phyloP scores from a whole-genome alignment of 2,888 invertebrate species.

The Amblyjoppa fuscipennis region DNA sequence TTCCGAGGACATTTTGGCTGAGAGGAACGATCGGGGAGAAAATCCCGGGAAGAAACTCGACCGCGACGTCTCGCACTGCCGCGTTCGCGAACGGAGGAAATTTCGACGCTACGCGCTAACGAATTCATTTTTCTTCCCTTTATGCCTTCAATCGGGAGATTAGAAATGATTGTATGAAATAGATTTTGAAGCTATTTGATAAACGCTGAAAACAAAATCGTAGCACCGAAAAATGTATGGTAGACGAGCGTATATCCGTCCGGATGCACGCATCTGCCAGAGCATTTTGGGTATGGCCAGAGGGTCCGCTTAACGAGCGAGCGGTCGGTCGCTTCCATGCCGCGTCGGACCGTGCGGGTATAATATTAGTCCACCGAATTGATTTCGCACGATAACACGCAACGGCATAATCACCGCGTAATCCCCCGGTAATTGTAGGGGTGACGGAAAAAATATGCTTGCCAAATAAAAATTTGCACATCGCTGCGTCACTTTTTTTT shows the following conservation, averaged over 20 bases:
- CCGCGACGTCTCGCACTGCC: background rate
- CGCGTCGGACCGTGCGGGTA: slow-evolving; percentile 16
- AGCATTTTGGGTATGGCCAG: slow-evolving; percentile 36
- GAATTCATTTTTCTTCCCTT: background rate
- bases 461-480: slow-evolving; percentile 19
- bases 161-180: background rate
- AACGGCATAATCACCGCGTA: slow-evolving; percentile 24
- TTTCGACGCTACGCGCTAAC: background rate
- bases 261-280: slow-evolving; percentile 6
- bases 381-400: slow-evolving; percentile 64
- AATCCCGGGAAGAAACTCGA: background rate
- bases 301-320: slow-evolving; percentile 39
- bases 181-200: background rate
- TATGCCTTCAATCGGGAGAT: background rate
- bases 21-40: background rate
- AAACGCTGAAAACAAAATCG: background rate
- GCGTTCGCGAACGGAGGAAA: background rate
- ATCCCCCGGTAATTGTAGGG: slow-evolving; percentile 32
- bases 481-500: background rate
- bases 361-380: slow-evolving; percentile 56
- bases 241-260: background rate
- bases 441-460: slow-evolving; percentile 18
- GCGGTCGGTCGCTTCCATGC: slow-evolving; percentile 41
- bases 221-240: background rate
- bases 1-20: slow-evolving; percentile 1